Evolutionary conservation across 37 sponge, comb jelly and placozoan genomes (phyloP).

Genomic region (Bolinopsis microptera): DNA sequence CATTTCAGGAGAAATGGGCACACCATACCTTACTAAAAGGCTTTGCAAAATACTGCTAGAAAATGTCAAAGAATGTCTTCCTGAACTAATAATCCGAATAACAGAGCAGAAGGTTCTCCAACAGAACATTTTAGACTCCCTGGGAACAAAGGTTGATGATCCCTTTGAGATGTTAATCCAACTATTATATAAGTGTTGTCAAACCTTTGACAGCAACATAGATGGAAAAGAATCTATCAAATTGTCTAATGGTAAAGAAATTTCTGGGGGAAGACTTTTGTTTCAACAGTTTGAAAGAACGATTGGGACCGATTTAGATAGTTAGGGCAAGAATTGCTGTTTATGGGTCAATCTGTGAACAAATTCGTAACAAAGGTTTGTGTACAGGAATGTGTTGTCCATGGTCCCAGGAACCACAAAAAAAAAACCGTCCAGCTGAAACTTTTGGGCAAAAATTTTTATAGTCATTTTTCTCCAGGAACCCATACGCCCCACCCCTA

Average conservation of each 20-base stretch:
- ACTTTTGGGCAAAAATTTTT: no score
- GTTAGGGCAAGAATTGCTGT: no score
- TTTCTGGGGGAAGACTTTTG: background rate
- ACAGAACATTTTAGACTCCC: background rate
- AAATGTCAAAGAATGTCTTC: conserved; percentile 30
- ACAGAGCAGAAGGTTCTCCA: conserved; percentile 40
- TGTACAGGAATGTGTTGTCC: no score
- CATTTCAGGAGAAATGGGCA: conserved; percentile 80
- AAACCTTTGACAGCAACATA: background rate
- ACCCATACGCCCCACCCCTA: no score
- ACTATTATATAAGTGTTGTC: background rate
- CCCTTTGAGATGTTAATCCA: background rate
- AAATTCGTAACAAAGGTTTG: no score
- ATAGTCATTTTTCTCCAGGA: no score
- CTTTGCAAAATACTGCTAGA: conserved; percentile 78
- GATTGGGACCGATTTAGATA: background rate
- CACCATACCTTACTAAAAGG: conserved; percentile 79
- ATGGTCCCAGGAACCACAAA: no score
- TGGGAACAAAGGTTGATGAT: background rate
- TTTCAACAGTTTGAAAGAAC: background rate
- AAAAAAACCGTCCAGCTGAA: no score
- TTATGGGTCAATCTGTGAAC: no score
- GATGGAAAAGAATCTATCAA: background rate
- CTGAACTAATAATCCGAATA: conserved; percentile 9
- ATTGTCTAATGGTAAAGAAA: background rate